Evolutionary conservation across 2,113 vertebrate species (phyloP).

Genomic region (Probosciger aterrimus): DNA sequence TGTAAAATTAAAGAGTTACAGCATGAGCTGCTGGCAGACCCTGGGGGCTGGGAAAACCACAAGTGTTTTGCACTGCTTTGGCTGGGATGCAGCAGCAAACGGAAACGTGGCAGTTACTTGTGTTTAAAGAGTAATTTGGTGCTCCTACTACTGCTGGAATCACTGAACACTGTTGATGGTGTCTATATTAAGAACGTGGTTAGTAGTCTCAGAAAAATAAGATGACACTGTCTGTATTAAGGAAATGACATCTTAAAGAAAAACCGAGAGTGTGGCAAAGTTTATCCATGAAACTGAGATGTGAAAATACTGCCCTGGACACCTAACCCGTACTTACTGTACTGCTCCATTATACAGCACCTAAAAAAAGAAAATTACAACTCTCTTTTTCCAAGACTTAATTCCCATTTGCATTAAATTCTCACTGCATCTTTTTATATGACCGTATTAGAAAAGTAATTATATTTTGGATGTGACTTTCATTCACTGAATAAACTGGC

Average conservation of each 20-base stretch:
- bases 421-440: not conserved
- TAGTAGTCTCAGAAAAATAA: not conserved
- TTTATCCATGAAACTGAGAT: not conserved
- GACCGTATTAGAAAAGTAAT: not conserved
- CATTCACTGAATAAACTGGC: constrained; percentile 28
- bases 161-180: not conserved
- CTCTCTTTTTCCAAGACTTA: not conserved
- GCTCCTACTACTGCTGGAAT: not conserved
- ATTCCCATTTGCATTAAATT: constrained; percentile 20
- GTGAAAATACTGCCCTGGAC: not conserved
- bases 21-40: not conserved
- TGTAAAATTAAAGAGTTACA: not conserved
- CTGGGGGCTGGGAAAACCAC: not conserved
- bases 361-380: not conserved
- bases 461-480: not conserved
- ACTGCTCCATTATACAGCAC: not conserved
- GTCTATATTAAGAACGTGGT: not conserved
- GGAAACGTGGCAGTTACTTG: not conserved
- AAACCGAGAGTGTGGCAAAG: not conserved
- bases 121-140: not conserved
- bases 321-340: not conserved
- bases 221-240: not conserved
- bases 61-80: not conserved
- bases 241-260: not conserved
- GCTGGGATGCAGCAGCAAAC: not conserved